A percentile compares a stretch with the other conserved stretches of the same genome.
phyloP scores from a whole-genome alignment of 2,888 invertebrate species.

The Eupithecia abbreviata region DNA sequence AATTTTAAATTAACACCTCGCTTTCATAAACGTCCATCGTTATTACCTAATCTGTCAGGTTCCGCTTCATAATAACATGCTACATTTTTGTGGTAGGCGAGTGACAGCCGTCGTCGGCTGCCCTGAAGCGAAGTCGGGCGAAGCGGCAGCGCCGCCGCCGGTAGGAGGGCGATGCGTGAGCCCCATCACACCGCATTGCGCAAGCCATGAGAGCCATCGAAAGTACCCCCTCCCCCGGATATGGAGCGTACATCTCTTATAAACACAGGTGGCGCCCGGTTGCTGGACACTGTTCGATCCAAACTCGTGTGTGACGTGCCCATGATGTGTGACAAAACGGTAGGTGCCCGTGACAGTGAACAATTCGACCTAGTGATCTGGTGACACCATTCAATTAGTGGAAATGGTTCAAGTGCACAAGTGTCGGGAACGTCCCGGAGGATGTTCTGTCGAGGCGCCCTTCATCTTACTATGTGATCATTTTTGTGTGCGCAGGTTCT shows the following conservation, averaged over 20 bases:
- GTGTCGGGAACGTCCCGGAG: slow-evolving; percentile 23
- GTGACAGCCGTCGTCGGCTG: slow-evolving; percentile 42
- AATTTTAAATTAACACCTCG: slow-evolving; percentile 11
- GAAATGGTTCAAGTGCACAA: slow-evolving; percentile 35
- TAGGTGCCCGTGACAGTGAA: slow-evolving; percentile 64
- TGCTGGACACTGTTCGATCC: slow-evolving; percentile 77
- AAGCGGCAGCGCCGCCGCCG: slow-evolving; percentile 26
- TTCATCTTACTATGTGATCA: slow-evolving; percentile 31
- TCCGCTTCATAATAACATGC: slow-evolving; percentile 11
- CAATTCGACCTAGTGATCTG: slow-evolving; percentile 59
- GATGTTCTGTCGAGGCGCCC: not conserved
- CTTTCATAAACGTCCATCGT: slow-evolving; percentile 3
- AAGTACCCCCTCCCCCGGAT: slow-evolving; percentile 82
- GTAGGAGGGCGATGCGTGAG: slow-evolving; percentile 69
- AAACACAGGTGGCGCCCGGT: slow-evolving; percentile 77
- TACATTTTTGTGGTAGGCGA: slow-evolving; percentile 16
- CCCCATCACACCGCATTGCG: slow-evolving; percentile 75
- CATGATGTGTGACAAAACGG: slow-evolving; percentile 80
- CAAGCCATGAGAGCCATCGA: slow-evolving; percentile 79
- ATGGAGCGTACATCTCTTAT: slow-evolving; percentile 79
- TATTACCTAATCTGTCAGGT: slow-evolving; percentile 13
- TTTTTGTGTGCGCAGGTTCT: slow-evolving; percentile 75
- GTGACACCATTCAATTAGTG: slow-evolving; percentile 52
- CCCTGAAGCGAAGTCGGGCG: slow-evolving; percentile 52
- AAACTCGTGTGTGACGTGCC: slow-evolving; percentile 65